Conservation (phyloP, 2,113 vertebrate species). For the Phycodurus eques region DNA sequence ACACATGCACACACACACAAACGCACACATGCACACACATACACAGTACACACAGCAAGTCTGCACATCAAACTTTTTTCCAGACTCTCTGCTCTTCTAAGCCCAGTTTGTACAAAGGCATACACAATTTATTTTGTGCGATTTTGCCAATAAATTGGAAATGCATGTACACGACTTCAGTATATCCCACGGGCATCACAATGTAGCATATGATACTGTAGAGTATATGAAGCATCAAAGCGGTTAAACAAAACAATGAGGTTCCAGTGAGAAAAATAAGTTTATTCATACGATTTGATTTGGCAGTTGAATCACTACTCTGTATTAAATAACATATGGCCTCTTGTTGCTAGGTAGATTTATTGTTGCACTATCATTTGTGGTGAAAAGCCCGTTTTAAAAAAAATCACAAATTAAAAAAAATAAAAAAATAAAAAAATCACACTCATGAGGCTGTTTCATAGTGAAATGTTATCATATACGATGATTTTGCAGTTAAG, state of each 20-base stretch:
- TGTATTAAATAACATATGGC: neutral
- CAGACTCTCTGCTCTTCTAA: slow-evolving; percentile 6
- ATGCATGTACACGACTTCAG: neutral
- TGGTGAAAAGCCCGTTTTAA: too few species aligned
- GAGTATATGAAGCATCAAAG: too few species aligned
- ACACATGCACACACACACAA: slow-evolving; percentile 9
- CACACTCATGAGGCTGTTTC: neutral
- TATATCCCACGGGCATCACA: neutral
- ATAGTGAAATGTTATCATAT: too few species aligned
- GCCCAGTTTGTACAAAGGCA: neutral
- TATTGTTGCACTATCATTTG: neutral
- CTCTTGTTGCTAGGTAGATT: neutral
- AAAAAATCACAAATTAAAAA: neutral
- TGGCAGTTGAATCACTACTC: neutral
- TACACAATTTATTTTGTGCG: neutral
- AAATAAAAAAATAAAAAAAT: neutral
- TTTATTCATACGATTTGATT: neutral
- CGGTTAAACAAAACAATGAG: neutral
- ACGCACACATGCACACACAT: neutral
- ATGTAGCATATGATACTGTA: too few species aligned
- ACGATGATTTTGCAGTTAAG: neutral
- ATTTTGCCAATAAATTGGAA: neutral
- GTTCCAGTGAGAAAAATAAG: neutral
- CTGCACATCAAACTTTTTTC: slow-evolving; percentile 8
- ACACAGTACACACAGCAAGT: neutral